Conservation (phyloP, 1,140 invertebrate genomes). For the Drosophila setifemur region DNA sequence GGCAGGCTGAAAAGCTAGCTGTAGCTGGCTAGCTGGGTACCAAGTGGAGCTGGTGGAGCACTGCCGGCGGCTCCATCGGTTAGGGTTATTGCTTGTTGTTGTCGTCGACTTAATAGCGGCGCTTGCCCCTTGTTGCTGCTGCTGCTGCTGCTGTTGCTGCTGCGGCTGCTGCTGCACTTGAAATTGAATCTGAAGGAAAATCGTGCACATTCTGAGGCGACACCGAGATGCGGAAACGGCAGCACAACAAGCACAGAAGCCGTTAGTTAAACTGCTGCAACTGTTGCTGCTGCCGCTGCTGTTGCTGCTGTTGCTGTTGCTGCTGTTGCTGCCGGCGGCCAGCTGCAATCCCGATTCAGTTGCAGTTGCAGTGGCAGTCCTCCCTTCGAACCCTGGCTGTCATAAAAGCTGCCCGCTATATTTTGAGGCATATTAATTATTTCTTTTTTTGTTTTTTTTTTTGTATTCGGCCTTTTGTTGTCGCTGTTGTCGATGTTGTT, state of each 20-base stretch:
- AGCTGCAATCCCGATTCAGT: constrained; percentile 52
- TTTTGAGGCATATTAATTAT: constrained; percentile 81
- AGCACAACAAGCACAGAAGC: constrained; percentile 79
- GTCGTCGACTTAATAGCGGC: constrained; percentile 79
- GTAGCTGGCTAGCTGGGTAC: no score
- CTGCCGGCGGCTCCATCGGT: constrained; percentile 59
- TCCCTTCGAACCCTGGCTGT: constrained; percentile 67
- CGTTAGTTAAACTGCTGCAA: constrained; percentile 73
- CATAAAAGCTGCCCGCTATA: constrained; percentile 70
- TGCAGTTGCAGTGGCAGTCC: constrained; percentile 34
- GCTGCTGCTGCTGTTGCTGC: constrained; percentile 29
- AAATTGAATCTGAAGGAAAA: constrained; percentile 79
- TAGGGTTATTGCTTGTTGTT: constrained; percentile 79
- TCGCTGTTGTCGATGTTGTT: constrained; percentile 55
- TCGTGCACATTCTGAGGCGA: constrained; percentile 79
- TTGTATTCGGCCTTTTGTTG: constrained; percentile 63
- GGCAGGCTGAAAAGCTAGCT: constrained; percentile 60
- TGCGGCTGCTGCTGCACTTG: constrained; percentile 67
- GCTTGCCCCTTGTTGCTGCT: constrained; percentile 63
- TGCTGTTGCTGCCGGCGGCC: constrained; percentile 36
- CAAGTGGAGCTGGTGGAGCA: constrained; percentile 41
- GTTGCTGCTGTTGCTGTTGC: constrained; percentile 32
- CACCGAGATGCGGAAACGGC: constrained; percentile 78
- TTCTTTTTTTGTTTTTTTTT: constrained; percentile 35
- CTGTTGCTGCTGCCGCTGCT: constrained; percentile 27